Percentiles rank a stretch among this genome's conserved stretches.
Evolutionary conservation across 2,888 invertebrate species (phyloP).

Genomic region (Apocheima hispidaria): DNA sequence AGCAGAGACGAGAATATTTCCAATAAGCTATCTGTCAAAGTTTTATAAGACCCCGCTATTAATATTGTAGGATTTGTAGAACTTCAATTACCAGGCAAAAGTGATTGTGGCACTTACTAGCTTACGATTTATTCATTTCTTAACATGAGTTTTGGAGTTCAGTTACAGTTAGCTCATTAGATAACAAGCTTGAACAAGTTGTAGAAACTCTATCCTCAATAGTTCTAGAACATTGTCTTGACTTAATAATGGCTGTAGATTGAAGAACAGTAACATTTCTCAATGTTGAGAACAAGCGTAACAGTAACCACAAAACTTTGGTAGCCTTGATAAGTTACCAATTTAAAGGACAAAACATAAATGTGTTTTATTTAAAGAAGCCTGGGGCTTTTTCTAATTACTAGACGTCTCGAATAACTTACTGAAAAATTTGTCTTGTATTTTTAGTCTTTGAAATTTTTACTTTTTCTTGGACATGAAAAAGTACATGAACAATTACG

Average conservation of each 20-base stretch:
- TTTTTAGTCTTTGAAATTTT: too few species aligned
- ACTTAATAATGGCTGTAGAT: neutral
- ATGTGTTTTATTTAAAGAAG: slow-evolving; percentile 2
- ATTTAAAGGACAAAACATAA: slow-evolving; percentile 39
- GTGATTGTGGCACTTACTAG: slow-evolving; percentile 37
- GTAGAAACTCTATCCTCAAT: slow-evolving; percentile 50
- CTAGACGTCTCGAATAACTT: neutral
- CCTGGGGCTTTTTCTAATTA: slow-evolving; percentile 3
- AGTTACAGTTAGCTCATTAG: slow-evolving; percentile 48
- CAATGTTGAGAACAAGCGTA: neutral
- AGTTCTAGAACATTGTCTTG: slow-evolving; percentile 29
- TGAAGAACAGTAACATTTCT: slow-evolving; percentile 8
- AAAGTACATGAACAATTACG: too few species aligned
- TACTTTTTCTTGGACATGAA: too few species aligned
- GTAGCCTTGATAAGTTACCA: slow-evolving; percentile 30
- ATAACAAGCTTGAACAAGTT: slow-evolving; percentile 51
- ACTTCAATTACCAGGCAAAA: slow-evolving; percentile 27
- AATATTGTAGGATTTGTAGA: neutral
- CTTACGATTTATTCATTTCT: slow-evolving; percentile 51
- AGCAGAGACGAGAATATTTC: too few species aligned
- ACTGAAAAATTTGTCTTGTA: too few species aligned
- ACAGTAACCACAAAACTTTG: neutral
- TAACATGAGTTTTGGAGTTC: slow-evolving; percentile 46
- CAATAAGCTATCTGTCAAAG: neutral
- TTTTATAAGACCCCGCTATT: neutral